Evolutionary conservation across 2,797 vertebrate genomes (phyloP).

Genomic region (Sandelia bainsii): DNA sequence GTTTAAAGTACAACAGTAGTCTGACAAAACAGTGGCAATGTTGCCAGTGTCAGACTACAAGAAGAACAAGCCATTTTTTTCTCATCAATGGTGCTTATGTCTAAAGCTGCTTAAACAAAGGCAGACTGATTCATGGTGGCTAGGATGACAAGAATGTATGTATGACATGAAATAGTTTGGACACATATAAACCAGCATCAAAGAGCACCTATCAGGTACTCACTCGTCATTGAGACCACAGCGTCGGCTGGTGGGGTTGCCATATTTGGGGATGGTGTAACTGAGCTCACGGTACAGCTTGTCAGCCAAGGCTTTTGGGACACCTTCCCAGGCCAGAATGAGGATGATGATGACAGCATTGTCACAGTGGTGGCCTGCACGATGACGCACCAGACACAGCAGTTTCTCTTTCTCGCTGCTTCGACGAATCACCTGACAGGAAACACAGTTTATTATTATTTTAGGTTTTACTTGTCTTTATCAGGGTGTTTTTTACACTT

Average conservation of each 20-base stretch:
- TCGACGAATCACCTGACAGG: conserved; percentile 92
- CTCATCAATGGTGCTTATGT: background rate
- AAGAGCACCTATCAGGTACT: conserved; percentile 66
- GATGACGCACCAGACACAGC: conserved; percentile 94
- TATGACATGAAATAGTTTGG: background rate
- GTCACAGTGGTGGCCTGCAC: conserved; percentile 94
- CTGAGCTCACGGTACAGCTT: conserved; percentile 93
- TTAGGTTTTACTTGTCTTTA: background rate
- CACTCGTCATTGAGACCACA: conserved; percentile 98
- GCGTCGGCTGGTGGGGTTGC: conserved; percentile 96
- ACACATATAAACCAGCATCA: conserved; percentile 1
- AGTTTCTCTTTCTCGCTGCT: conserved; percentile 92
- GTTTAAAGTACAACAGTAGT: background rate
- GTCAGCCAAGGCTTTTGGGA: conserved; percentile 90
- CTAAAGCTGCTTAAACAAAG: conserved; percentile 7
- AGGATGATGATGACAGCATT: conserved; percentile 95
- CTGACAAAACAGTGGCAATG: too few species aligned
- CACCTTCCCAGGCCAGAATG: conserved; percentile 98
- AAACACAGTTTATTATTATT: conserved; percentile 33
- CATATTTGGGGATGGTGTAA: conserved; percentile 91
- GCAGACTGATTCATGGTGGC: background rate
- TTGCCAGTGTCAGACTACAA: background rate
- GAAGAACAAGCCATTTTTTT: background rate
- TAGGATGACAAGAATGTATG: background rate
- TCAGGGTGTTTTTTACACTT: background rate